Conservation (phyloP, 2,113 vertebrate genomes). For the Atractosteus spatula region DNA sequence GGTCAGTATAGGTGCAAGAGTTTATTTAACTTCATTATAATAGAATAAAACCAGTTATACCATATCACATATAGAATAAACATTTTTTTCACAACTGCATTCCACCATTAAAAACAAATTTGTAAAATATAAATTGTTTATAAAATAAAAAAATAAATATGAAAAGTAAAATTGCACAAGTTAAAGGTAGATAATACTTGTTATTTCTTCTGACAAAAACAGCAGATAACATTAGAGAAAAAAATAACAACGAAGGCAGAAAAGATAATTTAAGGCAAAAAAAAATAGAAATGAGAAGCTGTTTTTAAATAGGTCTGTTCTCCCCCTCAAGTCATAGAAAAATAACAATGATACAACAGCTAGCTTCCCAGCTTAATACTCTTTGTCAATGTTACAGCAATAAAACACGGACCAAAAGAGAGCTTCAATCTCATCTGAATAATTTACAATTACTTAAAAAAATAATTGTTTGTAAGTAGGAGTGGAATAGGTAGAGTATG, state of each 20-base stretch:
- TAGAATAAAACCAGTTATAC: conserved; percentile 1
- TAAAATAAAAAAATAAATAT: conserved; percentile 15
- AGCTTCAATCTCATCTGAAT: conserved; percentile 5
- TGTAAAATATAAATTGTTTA: conserved; percentile 12
- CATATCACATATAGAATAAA: not conserved
- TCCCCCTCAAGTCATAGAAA: conserved; percentile 7
- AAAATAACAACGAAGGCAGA: conserved; percentile 6
- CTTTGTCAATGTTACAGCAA: conserved; percentile 20
- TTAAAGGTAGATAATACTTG: conserved; percentile 12
- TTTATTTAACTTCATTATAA: conserved; percentile 13
- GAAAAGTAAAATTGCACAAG: conserved; percentile 1
- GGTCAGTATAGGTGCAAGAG: not conserved
- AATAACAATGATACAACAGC: conserved; percentile 15
- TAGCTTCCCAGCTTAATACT: conserved; percentile 15
- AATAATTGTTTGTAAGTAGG: conserved; percentile 28
- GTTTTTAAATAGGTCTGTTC: conserved; percentile 9
- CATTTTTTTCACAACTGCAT: conserved; percentile 1
- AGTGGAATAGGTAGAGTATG: too few species aligned
- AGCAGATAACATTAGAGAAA: conserved; percentile 8
- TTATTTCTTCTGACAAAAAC: not conserved
- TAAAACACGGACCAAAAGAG: conserved; percentile 6
- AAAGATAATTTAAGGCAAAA: not conserved
- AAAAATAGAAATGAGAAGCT: conserved; percentile 12
- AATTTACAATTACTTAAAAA: conserved; percentile 33
- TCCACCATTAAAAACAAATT: conserved; percentile 1